phyloP scores from a whole-genome alignment of 1,140 invertebrate genomes.

The Pseudachorutes palmiensis region DNA sequence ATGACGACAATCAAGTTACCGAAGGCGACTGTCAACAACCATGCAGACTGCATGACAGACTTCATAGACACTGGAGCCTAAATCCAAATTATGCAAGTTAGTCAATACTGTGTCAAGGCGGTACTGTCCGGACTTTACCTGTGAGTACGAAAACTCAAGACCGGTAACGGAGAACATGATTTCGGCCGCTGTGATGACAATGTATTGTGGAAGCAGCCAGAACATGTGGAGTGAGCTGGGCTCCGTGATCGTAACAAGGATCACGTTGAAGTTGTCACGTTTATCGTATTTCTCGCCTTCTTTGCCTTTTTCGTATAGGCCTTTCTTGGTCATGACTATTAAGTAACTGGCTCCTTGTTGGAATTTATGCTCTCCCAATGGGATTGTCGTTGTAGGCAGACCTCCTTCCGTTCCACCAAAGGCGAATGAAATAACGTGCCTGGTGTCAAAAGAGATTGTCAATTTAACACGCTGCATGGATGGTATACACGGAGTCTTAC shows the following conservation, averaged over 20 bases:
- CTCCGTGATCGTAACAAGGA: conserved; percentile 17
- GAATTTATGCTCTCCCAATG: conserved; percentile 3
- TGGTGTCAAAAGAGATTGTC: not conserved
- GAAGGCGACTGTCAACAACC: conserved; percentile 79
- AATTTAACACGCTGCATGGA: not conserved
- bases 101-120: too few relatives aligned
- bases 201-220: conserved; percentile 35
- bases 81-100: not conserved
- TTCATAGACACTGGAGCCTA: conserved; percentile 88
- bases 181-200: conserved; percentile 55
- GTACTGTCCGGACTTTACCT: too few relatives aligned
- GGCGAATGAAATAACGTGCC: not conserved
- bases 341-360: conserved; percentile 18
- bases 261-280: not conserved
- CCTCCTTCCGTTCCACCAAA: not conserved
- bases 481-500: not conserved
- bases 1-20: conserved; percentile 86
- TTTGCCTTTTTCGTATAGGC: not conserved
- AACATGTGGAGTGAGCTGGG: conserved; percentile 34
- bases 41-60: conserved; percentile 78
- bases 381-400: not conserved
- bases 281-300: not conserved
- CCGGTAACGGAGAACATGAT: conserved; percentile 72
- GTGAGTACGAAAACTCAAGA: conserved; percentile 78
- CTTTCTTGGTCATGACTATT: conserved; percentile 12